Conservation (phyloP, 2,888 invertebrate genomes). For the Alentia gelatinosa region DNA sequence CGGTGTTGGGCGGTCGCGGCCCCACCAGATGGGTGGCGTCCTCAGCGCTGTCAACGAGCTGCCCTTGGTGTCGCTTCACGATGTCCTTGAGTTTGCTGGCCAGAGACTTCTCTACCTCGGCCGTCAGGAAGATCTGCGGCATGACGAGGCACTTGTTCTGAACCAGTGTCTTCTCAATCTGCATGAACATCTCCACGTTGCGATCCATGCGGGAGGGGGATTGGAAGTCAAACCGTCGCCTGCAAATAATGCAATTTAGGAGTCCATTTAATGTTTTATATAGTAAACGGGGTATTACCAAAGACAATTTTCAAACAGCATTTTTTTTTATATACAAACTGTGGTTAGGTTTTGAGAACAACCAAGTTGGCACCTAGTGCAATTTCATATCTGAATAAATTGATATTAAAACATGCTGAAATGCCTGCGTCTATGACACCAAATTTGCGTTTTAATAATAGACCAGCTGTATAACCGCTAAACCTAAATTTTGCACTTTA, state of each 20-base stretch:
- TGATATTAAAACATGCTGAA: too few relatives aligned
- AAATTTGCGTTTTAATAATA: too few relatives aligned
- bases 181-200: constrained; percentile 92
- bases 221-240: constrained; percentile 90
- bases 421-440: too few relatives aligned
- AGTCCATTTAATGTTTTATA: too few relatives aligned
- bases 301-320: too few relatives aligned
- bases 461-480: too few relatives aligned
- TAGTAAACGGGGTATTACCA: too few relatives aligned
- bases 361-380: too few relatives aligned
- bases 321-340: too few relatives aligned
- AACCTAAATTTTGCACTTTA: too few relatives aligned
- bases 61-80: constrained; percentile 92
- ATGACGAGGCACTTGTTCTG: constrained; percentile 89
- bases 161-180: constrained; percentile 86
- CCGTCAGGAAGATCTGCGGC: constrained; percentile 81
- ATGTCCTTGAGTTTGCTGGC: constrained; percentile 91
- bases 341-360: too few relatives aligned
- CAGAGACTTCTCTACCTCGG: constrained; percentile 90
- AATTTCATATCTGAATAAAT: too few relatives aligned
- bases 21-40: constrained; percentile 96
- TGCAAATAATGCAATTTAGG: constrained; percentile 65
- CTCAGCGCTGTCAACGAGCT: constrained; percentile 89
- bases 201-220: constrained; percentile 94
- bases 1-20: constrained; percentile 83